Conservation (phyloP, 2,888 invertebrate genomes). For the Phengaris alcon region DNA sequence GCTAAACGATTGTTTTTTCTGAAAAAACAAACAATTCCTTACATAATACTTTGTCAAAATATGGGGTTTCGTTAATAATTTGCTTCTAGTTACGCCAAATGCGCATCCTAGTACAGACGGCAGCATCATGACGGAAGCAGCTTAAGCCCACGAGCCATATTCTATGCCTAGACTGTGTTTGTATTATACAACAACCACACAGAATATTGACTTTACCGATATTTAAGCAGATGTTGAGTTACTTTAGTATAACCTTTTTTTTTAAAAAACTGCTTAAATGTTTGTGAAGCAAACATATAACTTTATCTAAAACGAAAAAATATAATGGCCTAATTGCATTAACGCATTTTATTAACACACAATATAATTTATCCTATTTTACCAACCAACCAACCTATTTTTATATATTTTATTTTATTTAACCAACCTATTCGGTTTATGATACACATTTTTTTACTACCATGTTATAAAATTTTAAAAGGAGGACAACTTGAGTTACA, state of each 20-base stretch:
- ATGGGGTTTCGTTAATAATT: conserved; percentile 57
- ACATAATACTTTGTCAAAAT: conserved; percentile 44
- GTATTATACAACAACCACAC: conserved; percentile 25
- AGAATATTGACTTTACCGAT: background rate
- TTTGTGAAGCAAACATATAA: background rate
- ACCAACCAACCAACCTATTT: too few relatives aligned
- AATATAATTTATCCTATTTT: too few relatives aligned
- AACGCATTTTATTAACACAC: background rate
- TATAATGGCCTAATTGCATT: background rate
- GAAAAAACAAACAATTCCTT: too few relatives aligned
- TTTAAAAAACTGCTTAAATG: background rate
- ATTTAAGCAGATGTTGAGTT: background rate
- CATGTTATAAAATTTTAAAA: background rate
- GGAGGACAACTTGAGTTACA: background rate
- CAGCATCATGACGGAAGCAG: conserved; percentile 59
- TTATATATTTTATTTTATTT: too few relatives aligned
- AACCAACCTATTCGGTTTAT: background rate
- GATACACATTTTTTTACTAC: background rate
- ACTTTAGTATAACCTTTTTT: background rate
- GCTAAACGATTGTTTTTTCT: background rate
- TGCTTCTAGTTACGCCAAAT: conserved; percentile 70
- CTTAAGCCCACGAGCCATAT: conserved; percentile 59
- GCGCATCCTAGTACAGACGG: conserved; percentile 65
- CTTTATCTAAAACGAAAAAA: background rate
- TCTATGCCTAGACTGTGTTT: conserved; percentile 37